Percentiles rank a stretch among this genome's conserved stretches.
These are phyloP conservation scores for Podarcis siculus DNA, from an alignment of 2,797 vertebrate species.

Conservation along the genomic window DNA sequence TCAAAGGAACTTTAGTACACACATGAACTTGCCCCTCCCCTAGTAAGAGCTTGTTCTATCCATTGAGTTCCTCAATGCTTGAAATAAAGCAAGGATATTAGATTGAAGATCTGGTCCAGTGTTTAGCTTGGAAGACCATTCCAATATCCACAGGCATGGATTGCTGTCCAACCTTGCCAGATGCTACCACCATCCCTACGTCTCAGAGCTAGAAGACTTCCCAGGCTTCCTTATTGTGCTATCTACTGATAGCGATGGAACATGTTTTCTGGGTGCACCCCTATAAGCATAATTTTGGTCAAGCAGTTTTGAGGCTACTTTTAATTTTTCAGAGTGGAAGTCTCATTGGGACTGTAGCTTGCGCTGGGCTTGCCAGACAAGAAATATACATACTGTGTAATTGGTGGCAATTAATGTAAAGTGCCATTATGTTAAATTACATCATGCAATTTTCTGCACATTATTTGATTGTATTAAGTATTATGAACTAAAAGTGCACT, in stretches of 20 bases:
- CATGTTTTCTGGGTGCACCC: neutral
- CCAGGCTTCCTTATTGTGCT: neutral
- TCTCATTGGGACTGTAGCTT: neutral
- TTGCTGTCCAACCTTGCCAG: neutral
- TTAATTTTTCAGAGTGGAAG: neutral
- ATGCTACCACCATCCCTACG: neutral
- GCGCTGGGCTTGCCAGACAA: conserved; percentile 28
- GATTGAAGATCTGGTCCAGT: neutral
- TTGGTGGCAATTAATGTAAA: conserved; percentile 48
- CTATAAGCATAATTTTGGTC: neutral
- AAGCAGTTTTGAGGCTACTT: neutral
- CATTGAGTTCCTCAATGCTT: neutral
- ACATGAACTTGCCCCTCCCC: neutral
- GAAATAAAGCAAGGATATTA: neutral
- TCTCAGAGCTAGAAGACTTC: neutral
- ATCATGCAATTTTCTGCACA: conserved; percentile 15
- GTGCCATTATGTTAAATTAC: conserved; percentile 45
- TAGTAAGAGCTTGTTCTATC: neutral
- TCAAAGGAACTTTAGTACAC: neutral
- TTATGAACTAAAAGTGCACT: conserved; percentile 43
- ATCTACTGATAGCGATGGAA: neutral
- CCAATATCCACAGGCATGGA: neutral
- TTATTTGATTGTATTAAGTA: conserved; percentile 50
- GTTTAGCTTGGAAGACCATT: neutral
- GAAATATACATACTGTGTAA: conserved; percentile 40